Percentiles rank a stretch among this genome's conserved stretches.
Conservation (phyloP, 2,797 vertebrate genomes). For the Chrysocyon brachyurus region DNA sequence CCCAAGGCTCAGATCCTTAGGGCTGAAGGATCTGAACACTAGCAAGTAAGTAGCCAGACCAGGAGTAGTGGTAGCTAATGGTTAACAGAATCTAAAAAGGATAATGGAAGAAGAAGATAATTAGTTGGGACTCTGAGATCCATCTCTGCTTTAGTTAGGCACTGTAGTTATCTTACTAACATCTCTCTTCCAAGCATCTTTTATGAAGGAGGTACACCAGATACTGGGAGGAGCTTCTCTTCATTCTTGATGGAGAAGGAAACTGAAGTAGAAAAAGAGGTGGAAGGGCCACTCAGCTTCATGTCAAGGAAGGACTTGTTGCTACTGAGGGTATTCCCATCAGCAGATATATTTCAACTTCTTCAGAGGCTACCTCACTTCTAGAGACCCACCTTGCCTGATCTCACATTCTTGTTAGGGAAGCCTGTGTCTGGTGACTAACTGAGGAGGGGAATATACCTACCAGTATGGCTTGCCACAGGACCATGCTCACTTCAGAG, state of each 20-base stretch:
- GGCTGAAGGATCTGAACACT: neutral
- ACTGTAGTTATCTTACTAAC: neutral
- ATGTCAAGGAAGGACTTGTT: neutral
- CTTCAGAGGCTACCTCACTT: neutral
- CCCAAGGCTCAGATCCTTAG: neutral
- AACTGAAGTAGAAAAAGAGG: neutral
- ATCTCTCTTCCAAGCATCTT: neutral
- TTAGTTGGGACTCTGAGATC: neutral
- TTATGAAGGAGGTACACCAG: neutral
- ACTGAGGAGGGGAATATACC: neutral
- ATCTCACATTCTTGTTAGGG: neutral
- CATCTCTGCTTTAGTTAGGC: neutral
- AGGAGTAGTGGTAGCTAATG: neutral
- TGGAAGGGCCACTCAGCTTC: neutral
- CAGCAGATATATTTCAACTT: neutral
- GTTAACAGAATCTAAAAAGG: neutral
- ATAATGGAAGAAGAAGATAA: neutral
- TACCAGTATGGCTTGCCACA: neutral
- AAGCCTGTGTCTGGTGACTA: neutral
- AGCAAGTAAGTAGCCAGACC: neutral
- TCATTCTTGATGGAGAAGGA: neutral
- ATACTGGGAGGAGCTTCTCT: neutral
- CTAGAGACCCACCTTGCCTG: neutral
- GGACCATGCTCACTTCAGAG: neutral
- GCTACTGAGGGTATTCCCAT: neutral